Evolutionary conservation across 2,888 invertebrate genomes (phyloP).

Genomic region (Thereva nobilitata): DNA sequence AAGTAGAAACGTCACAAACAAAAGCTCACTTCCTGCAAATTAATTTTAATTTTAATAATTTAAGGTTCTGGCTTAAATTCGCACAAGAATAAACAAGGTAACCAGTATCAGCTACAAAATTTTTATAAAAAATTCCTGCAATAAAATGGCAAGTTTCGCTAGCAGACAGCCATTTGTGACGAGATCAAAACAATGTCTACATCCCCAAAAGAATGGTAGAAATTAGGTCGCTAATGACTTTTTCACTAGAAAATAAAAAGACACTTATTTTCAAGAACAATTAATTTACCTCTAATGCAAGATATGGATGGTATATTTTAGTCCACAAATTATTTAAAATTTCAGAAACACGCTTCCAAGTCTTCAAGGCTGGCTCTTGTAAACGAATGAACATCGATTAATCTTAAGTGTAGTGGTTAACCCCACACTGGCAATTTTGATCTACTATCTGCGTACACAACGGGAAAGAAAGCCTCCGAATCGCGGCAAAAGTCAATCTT

Average conservation of each 20-base stretch:
- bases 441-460: too few species aligned
- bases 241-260: background rate
- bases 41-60: too few species aligned
- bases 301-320: constrained; percentile 59
- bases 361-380: constrained; percentile 70
- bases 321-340: constrained; percentile 67
- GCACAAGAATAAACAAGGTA: too few species aligned
- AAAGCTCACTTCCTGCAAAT: background rate
- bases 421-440: too few species aligned
- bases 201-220: constrained; percentile 1
- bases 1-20: background rate
- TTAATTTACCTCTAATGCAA: constrained; percentile 51
- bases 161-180: constrained; percentile 19
- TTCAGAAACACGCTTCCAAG: constrained; percentile 70
- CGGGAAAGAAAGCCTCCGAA: too few species aligned
- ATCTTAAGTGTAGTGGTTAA: constrained; percentile 23
- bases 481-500: too few species aligned
- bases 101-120: too few species aligned
- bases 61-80: too few species aligned
- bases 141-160: background rate
- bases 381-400: constrained; percentile 55
- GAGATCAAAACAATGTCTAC: constrained; percentile 37
- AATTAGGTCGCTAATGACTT: background rate
- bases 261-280: background rate
- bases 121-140: too few species aligned